Base-by-base conservation (phyloP, 2,888 invertebrate genomes). In the Eupeodes latifasciatus region DNA sequence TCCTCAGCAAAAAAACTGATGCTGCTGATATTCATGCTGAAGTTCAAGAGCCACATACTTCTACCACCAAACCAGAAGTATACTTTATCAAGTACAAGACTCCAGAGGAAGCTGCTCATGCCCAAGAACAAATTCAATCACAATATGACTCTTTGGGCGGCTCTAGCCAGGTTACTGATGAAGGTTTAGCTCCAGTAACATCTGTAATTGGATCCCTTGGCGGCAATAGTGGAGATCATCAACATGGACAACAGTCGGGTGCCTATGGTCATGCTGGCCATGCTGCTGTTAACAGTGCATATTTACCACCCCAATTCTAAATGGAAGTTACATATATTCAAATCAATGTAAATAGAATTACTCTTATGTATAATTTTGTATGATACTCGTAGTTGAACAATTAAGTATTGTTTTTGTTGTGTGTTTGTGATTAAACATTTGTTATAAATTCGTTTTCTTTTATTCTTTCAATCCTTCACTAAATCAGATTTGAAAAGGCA, bases 11-110 rank as follows among this genome's bases (percentile, higher is more conserved):
- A 91, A 94, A 94, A 90, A 89, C 91, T 77, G 93, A 93, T 74
- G 90, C 91, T 16, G 90, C 91, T 74, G 92, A 93, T 57, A 89
- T 93, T 6, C 91, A 93, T 12, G 92, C 93, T 9, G 91, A 93
- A 86, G 91, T 93, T 4, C 81, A 92, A 64, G 93, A 93, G 80
- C 92, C 91, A 71, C 90, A 91, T 34, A 89, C 91, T 44, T 90
- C 92, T 71, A 93, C 93, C 75, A 91, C 91, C 90, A 94, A 94
- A 88, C 94, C 94, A 36, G 94, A 94, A 89, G 93, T 94, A 64
- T 94, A 93, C 92, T 94, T 94, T 91, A 93, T 94, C 89, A 94
- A 94, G 89, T 94, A 94, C 91, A 94, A 93, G 91, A 94, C 93
- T 64, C 90, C 91, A 34, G 93, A 93, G 89, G 94, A 94, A 89